phyloP scores from a whole-genome alignment of 2,888 invertebrate species.

The Phortica okadai region DNA sequence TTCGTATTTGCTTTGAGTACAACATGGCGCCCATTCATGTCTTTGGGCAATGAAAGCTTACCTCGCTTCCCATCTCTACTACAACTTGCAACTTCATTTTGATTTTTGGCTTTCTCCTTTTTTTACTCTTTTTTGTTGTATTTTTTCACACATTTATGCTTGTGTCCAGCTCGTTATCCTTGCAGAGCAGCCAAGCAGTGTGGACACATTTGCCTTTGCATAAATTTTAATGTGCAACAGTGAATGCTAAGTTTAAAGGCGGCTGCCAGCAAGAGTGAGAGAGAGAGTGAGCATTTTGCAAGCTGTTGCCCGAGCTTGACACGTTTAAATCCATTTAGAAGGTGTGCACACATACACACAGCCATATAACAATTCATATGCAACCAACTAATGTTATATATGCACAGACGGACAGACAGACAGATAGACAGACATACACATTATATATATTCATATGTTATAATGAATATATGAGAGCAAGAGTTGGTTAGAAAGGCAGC shows the following conservation, averaged over 20 bases:
- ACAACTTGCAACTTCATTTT: neutral
- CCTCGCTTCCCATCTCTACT: too few species aligned
- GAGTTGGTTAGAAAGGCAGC: neutral
- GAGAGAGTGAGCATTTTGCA: neutral
- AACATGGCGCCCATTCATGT: too few species aligned
- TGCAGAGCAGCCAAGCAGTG: neutral
- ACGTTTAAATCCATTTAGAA: constrained; percentile 65
- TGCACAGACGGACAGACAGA: neutral
- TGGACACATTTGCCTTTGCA: constrained; percentile 49
- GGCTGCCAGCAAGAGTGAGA: neutral
- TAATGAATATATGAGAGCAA: neutral
- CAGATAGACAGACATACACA: neutral
- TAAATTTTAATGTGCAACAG: constrained; percentile 54
- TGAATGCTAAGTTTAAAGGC: constrained; percentile 47
- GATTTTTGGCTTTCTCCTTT: too few species aligned
- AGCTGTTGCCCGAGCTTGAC: constrained; percentile 50
- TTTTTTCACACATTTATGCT: constrained; percentile 14
- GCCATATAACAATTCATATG: constrained; percentile 31
- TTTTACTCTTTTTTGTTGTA: neutral
- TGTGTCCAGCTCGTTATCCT: constrained; percentile 27
- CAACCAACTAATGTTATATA: too few species aligned
- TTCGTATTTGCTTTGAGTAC: too few species aligned
- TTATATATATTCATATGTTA: neutral
- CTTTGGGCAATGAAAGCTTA: too few species aligned
- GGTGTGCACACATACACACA: constrained; percentile 48